Percentiles rank a stretch among this genome's conserved stretches.
Evolutionary conservation across 2,113 vertebrate genomes (phyloP).

Genomic region (Odocoileus virginianus): DNA sequence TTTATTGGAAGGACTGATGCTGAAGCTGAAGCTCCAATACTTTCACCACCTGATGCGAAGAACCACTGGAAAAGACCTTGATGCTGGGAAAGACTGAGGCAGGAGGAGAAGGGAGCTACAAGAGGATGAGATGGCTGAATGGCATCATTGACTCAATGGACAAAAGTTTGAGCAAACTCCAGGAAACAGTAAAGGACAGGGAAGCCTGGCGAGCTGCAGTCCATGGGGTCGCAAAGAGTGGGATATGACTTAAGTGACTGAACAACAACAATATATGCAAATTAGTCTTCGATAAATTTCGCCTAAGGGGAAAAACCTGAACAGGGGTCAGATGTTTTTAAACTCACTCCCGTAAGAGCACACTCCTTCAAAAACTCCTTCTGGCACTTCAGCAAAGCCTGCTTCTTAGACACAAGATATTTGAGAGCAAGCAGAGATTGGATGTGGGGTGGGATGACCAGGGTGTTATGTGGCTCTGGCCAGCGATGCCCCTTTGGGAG

Average conservation of each 20-base stretch:
- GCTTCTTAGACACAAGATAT: not conserved
- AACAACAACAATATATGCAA: not conserved
- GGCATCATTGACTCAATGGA: not conserved
- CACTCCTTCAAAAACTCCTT: not conserved
- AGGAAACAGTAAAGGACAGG: not conserved
- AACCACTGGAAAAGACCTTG: not conserved
- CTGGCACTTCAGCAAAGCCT: not conserved
- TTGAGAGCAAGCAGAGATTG: not conserved
- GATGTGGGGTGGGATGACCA: too few relatives aligned
- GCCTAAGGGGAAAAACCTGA: not conserved
- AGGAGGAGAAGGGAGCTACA: not conserved
- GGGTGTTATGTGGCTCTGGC: not conserved
- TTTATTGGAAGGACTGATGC: not conserved
- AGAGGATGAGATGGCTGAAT: not conserved
- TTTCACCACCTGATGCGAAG: not conserved
- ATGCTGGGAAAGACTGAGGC: not conserved
- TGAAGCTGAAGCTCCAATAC: not conserved
- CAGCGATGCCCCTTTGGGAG: fast-evolving
- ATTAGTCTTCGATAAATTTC: not conserved
- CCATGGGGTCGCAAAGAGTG: not conserved
- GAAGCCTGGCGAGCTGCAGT: not conserved
- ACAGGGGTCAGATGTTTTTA: not conserved
- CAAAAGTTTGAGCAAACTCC: not conserved
- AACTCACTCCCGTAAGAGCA: not conserved
- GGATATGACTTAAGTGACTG: not conserved